phyloP scores from a whole-genome alignment of 2,797 vertebrate species.

The Peromyscus eremicus region DNA sequence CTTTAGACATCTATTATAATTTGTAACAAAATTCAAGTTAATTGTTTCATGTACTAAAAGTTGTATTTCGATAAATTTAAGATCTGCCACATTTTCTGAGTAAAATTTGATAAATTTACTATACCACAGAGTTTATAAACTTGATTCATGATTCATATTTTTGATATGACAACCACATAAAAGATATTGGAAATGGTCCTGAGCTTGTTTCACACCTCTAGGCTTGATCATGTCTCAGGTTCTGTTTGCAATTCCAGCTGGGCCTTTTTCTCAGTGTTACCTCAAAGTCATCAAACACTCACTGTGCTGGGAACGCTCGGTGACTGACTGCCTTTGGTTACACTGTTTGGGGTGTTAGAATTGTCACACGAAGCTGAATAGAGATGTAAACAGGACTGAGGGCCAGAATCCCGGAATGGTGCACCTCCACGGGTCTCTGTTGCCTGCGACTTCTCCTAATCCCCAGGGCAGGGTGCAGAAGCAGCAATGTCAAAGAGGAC shows the following conservation, averaged over 20 bases:
- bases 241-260: neutral
- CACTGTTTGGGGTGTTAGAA: neutral
- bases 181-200: neutral
- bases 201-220: neutral
- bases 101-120: neutral
- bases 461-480: neutral
- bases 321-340: neutral
- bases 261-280: neutral
- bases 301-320: neutral
- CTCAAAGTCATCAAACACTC: neutral
- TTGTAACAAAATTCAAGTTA: neutral
- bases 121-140: neutral
- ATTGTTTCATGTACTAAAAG: neutral
- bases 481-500: slow-evolving; percentile 24
- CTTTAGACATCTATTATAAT: neutral
- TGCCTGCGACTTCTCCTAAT: slow-evolving; percentile 45
- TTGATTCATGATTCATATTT: neutral
- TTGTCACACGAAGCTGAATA: neutral
- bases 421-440: neutral
- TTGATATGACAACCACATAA: neutral
- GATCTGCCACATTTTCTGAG: neutral
- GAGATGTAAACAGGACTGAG: neutral
- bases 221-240: neutral
- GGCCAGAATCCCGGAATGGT: neutral
- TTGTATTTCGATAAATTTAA: neutral